A percentile compares a stretch with the other conserved stretches of the same genome.
Conservation (phyloP, 2,113 vertebrate genomes). For the Herpetotheres cachinnans region DNA sequence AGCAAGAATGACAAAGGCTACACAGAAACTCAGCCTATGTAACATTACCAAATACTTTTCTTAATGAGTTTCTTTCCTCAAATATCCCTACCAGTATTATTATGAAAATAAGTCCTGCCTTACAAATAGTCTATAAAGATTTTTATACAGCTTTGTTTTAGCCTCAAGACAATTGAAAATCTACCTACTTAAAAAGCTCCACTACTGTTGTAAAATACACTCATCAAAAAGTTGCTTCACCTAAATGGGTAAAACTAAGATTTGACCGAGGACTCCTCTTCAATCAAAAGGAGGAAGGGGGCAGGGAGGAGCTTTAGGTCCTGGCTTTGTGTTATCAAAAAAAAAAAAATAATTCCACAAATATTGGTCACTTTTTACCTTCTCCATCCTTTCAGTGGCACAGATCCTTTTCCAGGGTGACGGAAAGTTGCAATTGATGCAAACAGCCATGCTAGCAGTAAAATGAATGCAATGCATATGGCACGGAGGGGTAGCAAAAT, state of each 20-base stretch:
- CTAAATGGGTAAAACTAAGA: not conserved
- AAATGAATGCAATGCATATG: conserved; percentile 72
- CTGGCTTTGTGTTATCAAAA: not conserved
- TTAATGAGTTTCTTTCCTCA: not conserved
- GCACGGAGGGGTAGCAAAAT: conserved; percentile 88
- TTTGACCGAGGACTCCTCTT: not conserved
- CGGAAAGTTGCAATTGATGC: conserved; percentile 77
- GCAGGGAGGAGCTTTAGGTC: not conserved
- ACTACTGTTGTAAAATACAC: not conserved
- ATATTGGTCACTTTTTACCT: conserved; percentile 75
- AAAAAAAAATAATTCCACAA: not conserved
- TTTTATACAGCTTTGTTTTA: not conserved
- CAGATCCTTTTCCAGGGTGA: conserved; percentile 73
- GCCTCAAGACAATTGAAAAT: not conserved
- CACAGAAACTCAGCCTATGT: not conserved
- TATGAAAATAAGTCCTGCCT: not conserved
- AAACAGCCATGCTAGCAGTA: conserved; percentile 85
- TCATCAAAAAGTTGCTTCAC: not conserved
- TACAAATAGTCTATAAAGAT: not conserved
- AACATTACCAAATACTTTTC: not conserved
- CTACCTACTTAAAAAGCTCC: not conserved
- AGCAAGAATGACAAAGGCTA: not conserved
- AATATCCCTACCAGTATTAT: not conserved
- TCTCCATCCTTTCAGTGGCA: conserved; percentile 89
- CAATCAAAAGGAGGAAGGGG: not conserved